phyloP scores from a whole-genome alignment of 2,797 vertebrate species.

The Falco novaeseelandiae region DNA sequence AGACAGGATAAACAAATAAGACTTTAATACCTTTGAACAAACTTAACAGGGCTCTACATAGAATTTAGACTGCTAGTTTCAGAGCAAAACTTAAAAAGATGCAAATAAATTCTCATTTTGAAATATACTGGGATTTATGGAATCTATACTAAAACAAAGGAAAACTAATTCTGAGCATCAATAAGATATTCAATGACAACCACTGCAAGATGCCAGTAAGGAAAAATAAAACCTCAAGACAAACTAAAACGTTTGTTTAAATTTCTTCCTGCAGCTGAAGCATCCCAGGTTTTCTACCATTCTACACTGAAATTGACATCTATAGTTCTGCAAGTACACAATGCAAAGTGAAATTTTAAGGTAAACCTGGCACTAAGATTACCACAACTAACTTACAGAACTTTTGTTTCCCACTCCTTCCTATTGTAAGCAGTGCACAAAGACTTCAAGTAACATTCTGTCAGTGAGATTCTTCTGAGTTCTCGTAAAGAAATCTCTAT shows the following conservation, averaged over 20 bases:
- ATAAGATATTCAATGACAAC: not conserved
- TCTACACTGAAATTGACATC: not conserved
- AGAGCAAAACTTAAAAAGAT: not conserved
- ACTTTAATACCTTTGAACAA: not conserved
- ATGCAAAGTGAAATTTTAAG: not conserved
- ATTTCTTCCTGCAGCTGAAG: not conserved
- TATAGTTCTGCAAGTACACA: not conserved
- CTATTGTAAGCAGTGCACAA: not conserved
- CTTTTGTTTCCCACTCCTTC: not conserved
- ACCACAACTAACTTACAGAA: not conserved
- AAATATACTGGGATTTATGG: not conserved
- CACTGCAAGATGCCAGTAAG: not conserved
- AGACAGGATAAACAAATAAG: not conserved
- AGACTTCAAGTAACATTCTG: not conserved
- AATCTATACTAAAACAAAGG: not conserved
- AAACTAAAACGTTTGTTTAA: not conserved
- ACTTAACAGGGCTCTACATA: not conserved
- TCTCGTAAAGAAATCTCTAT: not conserved
- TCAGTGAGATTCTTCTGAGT: not conserved
- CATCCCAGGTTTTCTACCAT: not conserved
- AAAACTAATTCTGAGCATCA: not conserved
- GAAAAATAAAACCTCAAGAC: not conserved
- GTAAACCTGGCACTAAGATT: not conserved
- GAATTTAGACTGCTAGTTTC: not conserved
- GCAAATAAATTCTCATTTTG: not conserved